Evolutionary conservation across 2,113 vertebrate genomes (phyloP).

Genomic region (Rana temporaria): DNA sequence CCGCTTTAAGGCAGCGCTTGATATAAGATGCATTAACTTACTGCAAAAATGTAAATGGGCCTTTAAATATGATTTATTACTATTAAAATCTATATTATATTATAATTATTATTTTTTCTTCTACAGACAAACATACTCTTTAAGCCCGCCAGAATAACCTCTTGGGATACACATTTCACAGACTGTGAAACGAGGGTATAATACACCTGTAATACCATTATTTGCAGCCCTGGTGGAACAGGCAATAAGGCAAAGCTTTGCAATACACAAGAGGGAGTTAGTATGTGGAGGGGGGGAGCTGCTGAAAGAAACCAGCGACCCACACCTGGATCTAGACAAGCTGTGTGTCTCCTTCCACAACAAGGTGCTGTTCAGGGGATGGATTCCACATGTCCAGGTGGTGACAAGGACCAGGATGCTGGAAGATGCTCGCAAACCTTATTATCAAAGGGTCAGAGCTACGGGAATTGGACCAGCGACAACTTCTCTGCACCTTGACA

Average conservation of each 20-base stretch:
- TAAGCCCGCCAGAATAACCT: too few relatives aligned
- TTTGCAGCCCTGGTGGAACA: neutral
- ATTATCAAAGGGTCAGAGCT: slow-evolving; percentile 5
- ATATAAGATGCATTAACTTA: too few relatives aligned
- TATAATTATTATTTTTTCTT: too few relatives aligned
- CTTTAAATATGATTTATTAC: too few relatives aligned
- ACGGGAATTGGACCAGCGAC: neutral
- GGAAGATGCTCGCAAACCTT: slow-evolving; percentile 54
- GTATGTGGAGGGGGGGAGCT: slow-evolving; percentile 58
- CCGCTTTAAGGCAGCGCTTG: too few relatives aligned
- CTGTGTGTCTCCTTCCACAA: slow-evolving; percentile 55
- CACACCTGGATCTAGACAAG: slow-evolving; percentile 66
- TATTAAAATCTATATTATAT: too few relatives aligned
- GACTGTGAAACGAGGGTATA: too few relatives aligned
- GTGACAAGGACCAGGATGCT: slow-evolving; percentile 58
- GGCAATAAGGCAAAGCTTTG: neutral
- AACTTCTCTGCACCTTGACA: neutral
- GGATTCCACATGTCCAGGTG: slow-evolving; percentile 70
- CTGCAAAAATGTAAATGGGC: too few relatives aligned
- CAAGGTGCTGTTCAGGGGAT: slow-evolving; percentile 67
- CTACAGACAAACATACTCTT: too few relatives aligned
- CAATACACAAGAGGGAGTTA: slow-evolving; percentile 62
- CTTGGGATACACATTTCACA: too few relatives aligned
- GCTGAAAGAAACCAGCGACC: slow-evolving; percentile 53
- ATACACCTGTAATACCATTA: too few relatives aligned